These are phyloP conservation scores for Stigmatopora argus DNA, from an alignment of 2,113 vertebrate species.

Conservation along the genomic window DNA sequence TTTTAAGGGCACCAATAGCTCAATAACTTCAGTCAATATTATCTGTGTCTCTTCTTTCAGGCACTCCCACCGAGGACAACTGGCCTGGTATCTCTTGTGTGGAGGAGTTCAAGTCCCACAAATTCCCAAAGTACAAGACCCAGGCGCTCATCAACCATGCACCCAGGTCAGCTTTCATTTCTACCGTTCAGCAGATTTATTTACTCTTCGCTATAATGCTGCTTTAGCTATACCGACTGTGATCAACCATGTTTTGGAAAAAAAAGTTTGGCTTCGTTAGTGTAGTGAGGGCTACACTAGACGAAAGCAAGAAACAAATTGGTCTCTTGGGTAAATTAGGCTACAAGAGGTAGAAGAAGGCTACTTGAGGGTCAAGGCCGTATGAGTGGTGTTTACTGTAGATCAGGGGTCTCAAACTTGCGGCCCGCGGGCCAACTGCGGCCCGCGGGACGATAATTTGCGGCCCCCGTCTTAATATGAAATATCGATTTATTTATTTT, in stretches of 20 bases:
- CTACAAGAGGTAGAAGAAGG: background rate
- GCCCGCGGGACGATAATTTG: too few species aligned
- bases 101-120: slow-evolving; percentile 92
- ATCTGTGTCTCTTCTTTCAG: slow-evolving; percentile 45
- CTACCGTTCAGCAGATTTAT: background rate
- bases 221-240: background rate
- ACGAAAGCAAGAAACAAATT: too few species aligned
- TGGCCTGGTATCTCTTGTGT: slow-evolving; percentile 88
- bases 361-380: background rate
- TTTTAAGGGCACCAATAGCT: too few species aligned
- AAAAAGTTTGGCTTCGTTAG: too few species aligned
- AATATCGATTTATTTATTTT: too few species aligned
- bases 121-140: slow-evolving; percentile 88
- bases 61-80: slow-evolving; percentile 88
- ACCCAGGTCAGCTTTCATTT: slow-evolving; percentile 79
- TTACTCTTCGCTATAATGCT: background rate
- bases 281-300: background rate
- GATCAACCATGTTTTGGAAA: too few species aligned
- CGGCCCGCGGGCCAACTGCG: too few species aligned
- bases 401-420: too few species aligned
- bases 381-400: slow-evolving; percentile 30
- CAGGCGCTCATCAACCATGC: slow-evolving; percentile 90
- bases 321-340: too few species aligned
- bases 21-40: too few species aligned
- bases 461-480: too few species aligned